Evolutionary conservation across 2,113 vertebrate genomes (phyloP).

Genomic region (Eulemur rufifrons): DNA sequence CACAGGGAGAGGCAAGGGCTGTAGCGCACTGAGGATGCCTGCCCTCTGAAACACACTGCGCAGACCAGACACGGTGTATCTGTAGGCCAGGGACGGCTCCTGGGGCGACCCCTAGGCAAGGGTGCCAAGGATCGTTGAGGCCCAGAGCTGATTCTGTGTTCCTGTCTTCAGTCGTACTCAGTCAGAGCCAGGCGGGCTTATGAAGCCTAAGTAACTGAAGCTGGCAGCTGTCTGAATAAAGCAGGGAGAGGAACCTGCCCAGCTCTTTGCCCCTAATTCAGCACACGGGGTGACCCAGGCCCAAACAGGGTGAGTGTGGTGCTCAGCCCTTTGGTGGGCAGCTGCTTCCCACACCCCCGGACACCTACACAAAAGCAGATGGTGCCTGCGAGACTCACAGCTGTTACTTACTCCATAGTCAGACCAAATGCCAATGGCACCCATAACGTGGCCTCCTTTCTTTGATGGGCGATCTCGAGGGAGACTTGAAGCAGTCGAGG

Average conservation of each 20-base stretch:
- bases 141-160: not conserved
- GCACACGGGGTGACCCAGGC: not conserved
- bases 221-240: not conserved
- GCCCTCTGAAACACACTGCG: not conserved
- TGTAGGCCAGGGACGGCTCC: not conserved
- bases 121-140: not conserved
- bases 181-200: not conserved
- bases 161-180: not conserved
- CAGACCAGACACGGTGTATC: not conserved
- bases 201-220: not conserved
- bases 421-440: fast-evolving
- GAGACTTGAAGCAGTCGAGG: fast-evolving
- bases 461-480: fast-evolving
- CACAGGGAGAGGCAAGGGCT: not conserved
- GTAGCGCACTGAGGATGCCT: not conserved
- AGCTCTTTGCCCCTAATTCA: not conserved
- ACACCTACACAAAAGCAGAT: not conserved
- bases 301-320: not conserved
- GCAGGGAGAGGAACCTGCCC: not conserved
- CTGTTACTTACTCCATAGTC: not conserved
- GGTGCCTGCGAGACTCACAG: fast-evolving
- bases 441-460: fast-evolving
- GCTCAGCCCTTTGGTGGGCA: not conserved
- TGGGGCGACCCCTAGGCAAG: too few relatives aligned
- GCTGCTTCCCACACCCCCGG: not conserved